Evolutionary conservation across 2,113 vertebrate genomes (phyloP), one percentile per base, ranked within the genome.

Genomic region (Puffinus mauretanicus): DNA sequence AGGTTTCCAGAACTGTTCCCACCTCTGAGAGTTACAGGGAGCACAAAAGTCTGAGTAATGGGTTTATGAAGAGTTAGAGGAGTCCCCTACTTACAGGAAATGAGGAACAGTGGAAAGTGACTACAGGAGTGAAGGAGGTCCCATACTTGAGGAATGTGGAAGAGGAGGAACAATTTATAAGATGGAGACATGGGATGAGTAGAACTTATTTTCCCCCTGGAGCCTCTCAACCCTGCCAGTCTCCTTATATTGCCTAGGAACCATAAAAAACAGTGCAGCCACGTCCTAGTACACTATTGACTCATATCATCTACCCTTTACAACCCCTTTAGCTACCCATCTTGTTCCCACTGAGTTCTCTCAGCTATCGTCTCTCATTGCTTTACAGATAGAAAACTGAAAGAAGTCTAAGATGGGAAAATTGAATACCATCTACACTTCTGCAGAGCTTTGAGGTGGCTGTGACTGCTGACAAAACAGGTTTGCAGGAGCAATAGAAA

Each of bases 201-300:
- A 84, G 29, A 66, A 67, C 11, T 44, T 60, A 8, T 25, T 54
- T 93, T 10, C 7, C 6, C 4, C 6, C 16, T 54, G 10, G 5
- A 75, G 7, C 8, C 30, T 51, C n/a, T 42, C 29, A 82, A 2
- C 5, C 12, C 49, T 82, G 8, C 1, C 36, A 40, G 11, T 26
- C 4, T 67, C 6, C 62, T 82, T 55, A 11, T 16, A 30, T 51
- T 42, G 40, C 7, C 24, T 25, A 42, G 16, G 15, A 85, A 71
- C 9, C 57, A 38, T 4, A 47, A 91, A 86, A 67, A 34, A 1
- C 16, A 58, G 17, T 12, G 19, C 0, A 0, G 5, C 32, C 5
- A 3, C 7, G 0, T 42, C 30, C 55, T 47, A 67, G 19, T 34
- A 57, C n/a, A 9, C 16, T 38, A 18, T 32, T 75, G 51, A 27